A percentile compares a stretch with the other conserved stretches of the same genome.
Conservation (phyloP, 1,140 invertebrate genomes). For the Zaprionus ornatus region DNA sequence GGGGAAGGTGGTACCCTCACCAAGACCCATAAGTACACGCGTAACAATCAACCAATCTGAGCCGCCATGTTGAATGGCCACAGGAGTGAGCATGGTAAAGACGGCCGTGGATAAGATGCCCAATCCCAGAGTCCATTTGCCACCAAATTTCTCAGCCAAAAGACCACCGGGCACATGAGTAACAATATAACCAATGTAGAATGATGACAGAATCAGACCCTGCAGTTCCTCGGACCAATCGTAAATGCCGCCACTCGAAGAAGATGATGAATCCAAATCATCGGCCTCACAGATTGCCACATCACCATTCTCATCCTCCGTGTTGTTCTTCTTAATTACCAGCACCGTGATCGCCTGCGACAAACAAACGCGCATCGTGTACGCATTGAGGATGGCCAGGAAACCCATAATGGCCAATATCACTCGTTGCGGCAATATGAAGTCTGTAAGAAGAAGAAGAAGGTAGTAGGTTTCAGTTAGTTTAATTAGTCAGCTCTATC, state of each 20-base stretch:
- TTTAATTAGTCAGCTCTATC: slow-evolving; percentile 12
- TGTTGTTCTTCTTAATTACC: slow-evolving; percentile 84
- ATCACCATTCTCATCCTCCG: slow-evolving; percentile 26
- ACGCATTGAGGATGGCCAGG: slow-evolving; percentile 93
- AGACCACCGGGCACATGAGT: slow-evolving; percentile 87
- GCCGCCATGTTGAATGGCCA: slow-evolving; percentile 86
- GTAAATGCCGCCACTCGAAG: slow-evolving; percentile 19
- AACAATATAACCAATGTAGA: slow-evolving; percentile 87
- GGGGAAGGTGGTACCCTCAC: slow-evolving; percentile 91
- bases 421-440: slow-evolving; percentile 89
- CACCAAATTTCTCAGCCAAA: slow-evolving; percentile 90
- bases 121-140: slow-evolving; percentile 89
- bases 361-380: slow-evolving; percentile 94
- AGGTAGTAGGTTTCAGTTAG: slow-evolving; percentile 24
- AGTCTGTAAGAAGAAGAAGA: slow-evolving; percentile 84
- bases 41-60: slow-evolving; percentile 87
- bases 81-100: slow-evolving; percentile 89
- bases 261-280: slow-evolving; percentile 44
- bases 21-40: slow-evolving; percentile 88
- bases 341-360: slow-evolving; percentile 96
- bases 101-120: slow-evolving; percentile 90
- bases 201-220: slow-evolving; percentile 86
- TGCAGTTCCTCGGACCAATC: slow-evolving; percentile 83
- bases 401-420: slow-evolving; percentile 93
- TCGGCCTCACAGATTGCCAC: slow-evolving; percentile 64